Conservation (phyloP, 2,888 invertebrate genomes). For the Amorpha juglandis region DNA sequence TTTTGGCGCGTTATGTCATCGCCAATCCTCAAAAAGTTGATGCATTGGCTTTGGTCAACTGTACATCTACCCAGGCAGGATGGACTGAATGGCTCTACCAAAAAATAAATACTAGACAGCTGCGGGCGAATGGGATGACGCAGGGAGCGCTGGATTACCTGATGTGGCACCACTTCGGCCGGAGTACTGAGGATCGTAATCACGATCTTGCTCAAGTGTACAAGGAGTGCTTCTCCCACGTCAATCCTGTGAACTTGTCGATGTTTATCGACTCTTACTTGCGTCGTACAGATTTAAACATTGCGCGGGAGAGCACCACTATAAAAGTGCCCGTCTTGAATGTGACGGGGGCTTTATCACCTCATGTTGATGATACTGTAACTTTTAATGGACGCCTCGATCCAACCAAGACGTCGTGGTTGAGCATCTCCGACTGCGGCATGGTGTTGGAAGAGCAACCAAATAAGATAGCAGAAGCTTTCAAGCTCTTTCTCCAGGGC, state of each 20-base stretch:
- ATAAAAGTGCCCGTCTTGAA: constrained; percentile 95
- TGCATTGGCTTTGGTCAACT: constrained; percentile 96
- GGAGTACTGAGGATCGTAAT: constrained; percentile 93
- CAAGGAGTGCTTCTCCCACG: constrained; percentile 96
- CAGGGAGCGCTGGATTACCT: constrained; percentile 97
- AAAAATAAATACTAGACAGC: constrained; percentile 95
- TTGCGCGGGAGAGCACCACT: constrained; percentile 86
- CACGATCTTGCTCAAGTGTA: constrained; percentile 97
- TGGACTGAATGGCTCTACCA: constrained; percentile 99
- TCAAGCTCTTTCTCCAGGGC: constrained; percentile 98
- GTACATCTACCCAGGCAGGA: constrained; percentile 95
- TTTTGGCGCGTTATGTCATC: constrained; percentile 95
- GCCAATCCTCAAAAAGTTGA: constrained; percentile 94
- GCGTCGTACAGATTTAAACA: constrained; percentile 94
- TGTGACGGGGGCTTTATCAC: constrained; percentile 96
- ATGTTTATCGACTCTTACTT: constrained; percentile 97
- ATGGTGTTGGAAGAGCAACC: constrained; percentile 99
- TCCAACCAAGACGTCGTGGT: constrained; percentile 98
- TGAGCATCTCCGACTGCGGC: constrained; percentile 99
- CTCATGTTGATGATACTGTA: constrained; percentile 98
- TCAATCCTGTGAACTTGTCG: constrained; percentile 97
- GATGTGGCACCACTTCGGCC: constrained; percentile 99
- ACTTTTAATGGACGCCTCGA: constrained; percentile 98
- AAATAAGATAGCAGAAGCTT: constrained; percentile 97
- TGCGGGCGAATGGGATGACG: constrained; percentile 95